Base-by-base conservation (phyloP, 92 coral and sea anemone genomes). In the Siderastrea siderea region DNA sequence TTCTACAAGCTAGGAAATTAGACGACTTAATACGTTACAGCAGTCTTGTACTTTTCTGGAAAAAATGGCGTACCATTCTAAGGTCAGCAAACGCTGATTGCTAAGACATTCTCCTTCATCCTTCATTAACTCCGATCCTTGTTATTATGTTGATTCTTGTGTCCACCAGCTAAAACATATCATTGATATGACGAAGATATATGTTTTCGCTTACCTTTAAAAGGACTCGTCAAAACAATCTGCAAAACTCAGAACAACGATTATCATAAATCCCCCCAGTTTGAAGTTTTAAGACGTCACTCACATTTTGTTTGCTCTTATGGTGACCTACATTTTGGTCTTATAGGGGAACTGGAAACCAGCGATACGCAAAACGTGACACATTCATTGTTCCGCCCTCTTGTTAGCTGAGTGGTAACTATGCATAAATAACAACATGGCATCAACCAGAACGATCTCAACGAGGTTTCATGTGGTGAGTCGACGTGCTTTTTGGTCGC, bases 271-370 rank as follows among this genome's bases (percentile, higher is more conserved):
- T 82, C 16, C 55, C 16, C 59, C 49, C 47, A 45, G 26, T 3
- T 38, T 2, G 10, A 26, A n/a, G 54, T 70, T 55, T 72, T 60
- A 44, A 55, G 6, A 11, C 54, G 16, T 72, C n/a, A 14, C 57
- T 71, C 43, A 65, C 58, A 13, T 38, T 61, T 51, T 81, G 48
- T 81, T 74, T 61, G 71, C 45, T 15, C 70, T 46, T 52, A 53
- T 48, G 19, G 50, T 51, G 63, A 50, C 65, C 58, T 26, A 17
- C 12, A 46, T 60, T 49, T 6, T 62, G 63, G 13, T 72, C 14
- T 48, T 11, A 71, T 15, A 10, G 64, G 87, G 80, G 11, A 74
- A 61, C 73, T 72, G 87, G 81, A 66, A 74, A 73, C 87, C 72
- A 84, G 62, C 13, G 52, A 63, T 47, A 51, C 60, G 73, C n/a